phyloP scores from a whole-genome alignment of 2,797 vertebrate species.

The Gymnoscopelus microlampas region DNA sequence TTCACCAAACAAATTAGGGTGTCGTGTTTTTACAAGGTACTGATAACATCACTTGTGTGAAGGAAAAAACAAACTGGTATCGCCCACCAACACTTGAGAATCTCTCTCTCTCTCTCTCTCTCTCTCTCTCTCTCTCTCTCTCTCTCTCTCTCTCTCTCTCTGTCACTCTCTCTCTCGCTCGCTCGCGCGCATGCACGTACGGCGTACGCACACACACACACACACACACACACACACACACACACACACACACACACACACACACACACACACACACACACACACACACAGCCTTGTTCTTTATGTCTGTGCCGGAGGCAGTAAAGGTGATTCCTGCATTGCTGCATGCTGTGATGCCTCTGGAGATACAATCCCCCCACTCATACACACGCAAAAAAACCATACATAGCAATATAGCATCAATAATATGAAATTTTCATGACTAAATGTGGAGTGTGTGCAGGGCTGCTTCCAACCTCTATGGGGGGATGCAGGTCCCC shows the following conservation, averaged over 20 bases:
- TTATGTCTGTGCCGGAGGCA: slow-evolving; percentile 43
- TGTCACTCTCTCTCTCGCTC: too few species aligned
- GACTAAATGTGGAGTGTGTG: slow-evolving; percentile 2
- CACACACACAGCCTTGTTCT: slow-evolving; percentile 2
- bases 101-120: too few species aligned
- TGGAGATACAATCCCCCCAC: slow-evolving; percentile 29
- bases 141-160: too few species aligned
- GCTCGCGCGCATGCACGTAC: too few species aligned
- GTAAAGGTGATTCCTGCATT: slow-evolving; percentile 64
- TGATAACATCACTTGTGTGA: too few species aligned
- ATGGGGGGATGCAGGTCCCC: slow-evolving; percentile 5
- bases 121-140: too few species aligned
- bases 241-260: slow-evolving; percentile 12
- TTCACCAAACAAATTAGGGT: too few species aligned
- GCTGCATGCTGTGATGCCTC: slow-evolving; percentile 45
- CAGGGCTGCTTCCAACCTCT: background rate
- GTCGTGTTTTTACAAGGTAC: too few species aligned
- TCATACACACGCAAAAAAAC: too few species aligned
- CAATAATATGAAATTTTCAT: slow-evolving; percentile 43
- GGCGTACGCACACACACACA: too few species aligned
- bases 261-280: background rate
- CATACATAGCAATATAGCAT: slow-evolving; percentile 34
- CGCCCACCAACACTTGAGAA: too few species aligned
- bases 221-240: slow-evolving; percentile 10
- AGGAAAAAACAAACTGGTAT: too few species aligned